These are phyloP conservation scores for Drosophila austrosaltans DNA, from an alignment of 2,888 invertebrate species.

Conservation along the genomic window DNA sequence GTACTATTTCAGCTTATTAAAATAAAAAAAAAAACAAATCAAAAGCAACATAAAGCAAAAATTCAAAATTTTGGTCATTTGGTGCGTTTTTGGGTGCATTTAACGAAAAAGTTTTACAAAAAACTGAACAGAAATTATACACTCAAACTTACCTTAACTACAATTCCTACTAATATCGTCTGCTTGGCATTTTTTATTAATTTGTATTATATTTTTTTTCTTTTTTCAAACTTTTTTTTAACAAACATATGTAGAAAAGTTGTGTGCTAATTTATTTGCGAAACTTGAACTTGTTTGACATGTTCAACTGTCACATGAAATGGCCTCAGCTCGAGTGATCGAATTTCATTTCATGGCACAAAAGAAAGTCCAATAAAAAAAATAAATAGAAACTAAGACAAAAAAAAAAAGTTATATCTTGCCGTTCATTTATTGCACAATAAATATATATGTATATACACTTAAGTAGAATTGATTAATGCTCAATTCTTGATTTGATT, in stretches of 20 bases:
- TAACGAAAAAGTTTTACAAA: slow-evolving; percentile 25
- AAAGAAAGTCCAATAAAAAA: background rate
- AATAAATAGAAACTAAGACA: background rate
- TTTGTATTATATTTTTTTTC: slow-evolving; percentile 44
- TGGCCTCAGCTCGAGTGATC: background rate
- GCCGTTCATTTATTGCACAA: background rate
- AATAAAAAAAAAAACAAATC: background rate
- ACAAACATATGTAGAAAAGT: slow-evolving; percentile 1
- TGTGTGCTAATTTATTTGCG: slow-evolving; percentile 9
- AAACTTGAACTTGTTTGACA: background rate
- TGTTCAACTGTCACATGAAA: slow-evolving; percentile 5
- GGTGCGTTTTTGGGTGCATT: slow-evolving; percentile 76
- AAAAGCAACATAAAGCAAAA: slow-evolving; percentile 33
- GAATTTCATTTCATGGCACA: slow-evolving; percentile 5
- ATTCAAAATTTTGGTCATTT: slow-evolving; percentile 46
- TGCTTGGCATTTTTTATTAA: slow-evolving; percentile 43
- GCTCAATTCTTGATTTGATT: background rate
- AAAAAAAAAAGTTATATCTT: background rate
- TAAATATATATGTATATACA: background rate
- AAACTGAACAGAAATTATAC: slow-evolving; percentile 51
- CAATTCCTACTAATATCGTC: slow-evolving; percentile 62
- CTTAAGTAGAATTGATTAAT: slow-evolving; percentile 12
- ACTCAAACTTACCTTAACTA: slow-evolving; percentile 79
- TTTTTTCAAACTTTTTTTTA: slow-evolving; percentile 24
- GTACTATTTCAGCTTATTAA: slow-evolving; percentile 12